phyloP scores from a whole-genome alignment of 2,797 vertebrate species.

The Prunella strophiata region DNA sequence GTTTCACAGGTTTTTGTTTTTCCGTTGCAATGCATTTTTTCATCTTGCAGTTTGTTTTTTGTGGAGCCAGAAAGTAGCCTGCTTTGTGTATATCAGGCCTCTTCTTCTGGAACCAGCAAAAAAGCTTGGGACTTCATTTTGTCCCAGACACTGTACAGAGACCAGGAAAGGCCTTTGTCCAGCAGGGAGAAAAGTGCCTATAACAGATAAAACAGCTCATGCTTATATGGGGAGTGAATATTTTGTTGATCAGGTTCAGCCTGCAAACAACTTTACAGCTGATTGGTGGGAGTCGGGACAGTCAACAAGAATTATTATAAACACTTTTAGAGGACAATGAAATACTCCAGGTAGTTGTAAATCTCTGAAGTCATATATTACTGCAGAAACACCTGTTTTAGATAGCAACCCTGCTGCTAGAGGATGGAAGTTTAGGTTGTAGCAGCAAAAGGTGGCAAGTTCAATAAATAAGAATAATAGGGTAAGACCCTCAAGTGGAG shows the following conservation, averaged over 20 bases:
- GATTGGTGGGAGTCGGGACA: neutral
- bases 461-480: conserved; percentile 57
- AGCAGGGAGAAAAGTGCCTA: neutral
- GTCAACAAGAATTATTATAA: neutral
- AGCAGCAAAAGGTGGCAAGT: conserved; percentile 51
- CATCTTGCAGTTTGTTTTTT: neutral
- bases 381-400: conserved; percentile 35
- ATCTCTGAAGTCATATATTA: conserved; percentile 12
- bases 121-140: neutral
- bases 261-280: neutral
- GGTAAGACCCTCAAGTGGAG: conserved; percentile 26
- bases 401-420: conserved; percentile 8
- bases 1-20: neutral
- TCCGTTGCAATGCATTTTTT: neutral
- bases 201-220: neutral
- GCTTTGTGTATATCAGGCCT: neutral
- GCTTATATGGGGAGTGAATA: neutral
- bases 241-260: neutral
- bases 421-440: conserved; percentile 32
- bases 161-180: neutral
- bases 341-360: neutral
- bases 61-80: neutral
- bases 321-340: neutral
- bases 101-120: conserved; percentile 10
- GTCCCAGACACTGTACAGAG: neutral